These are phyloP conservation scores for Sarcophaga variegata DNA, from an alignment of 2,888 invertebrate species.

Conservation along the genomic window DNA sequence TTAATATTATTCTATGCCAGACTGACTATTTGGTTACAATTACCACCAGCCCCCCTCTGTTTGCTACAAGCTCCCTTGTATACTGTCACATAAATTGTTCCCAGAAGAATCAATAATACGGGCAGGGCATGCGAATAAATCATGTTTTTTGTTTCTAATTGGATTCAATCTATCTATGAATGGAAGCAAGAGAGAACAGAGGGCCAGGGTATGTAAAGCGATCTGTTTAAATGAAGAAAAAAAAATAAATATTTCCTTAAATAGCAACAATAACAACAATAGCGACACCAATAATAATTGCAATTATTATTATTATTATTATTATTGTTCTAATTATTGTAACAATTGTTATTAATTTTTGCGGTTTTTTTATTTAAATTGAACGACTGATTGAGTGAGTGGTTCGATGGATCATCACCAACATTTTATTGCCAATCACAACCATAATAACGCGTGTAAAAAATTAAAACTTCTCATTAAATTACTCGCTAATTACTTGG, in stretches of 20 bases:
- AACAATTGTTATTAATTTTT: neutral
- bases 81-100: neutral
- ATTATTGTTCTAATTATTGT: too few relatives aligned
- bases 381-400: neutral
- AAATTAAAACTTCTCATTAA: neutral
- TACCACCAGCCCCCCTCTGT: too few relatives aligned
- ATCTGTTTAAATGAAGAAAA: neutral
- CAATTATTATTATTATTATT: too few relatives aligned
- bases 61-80: neutral
- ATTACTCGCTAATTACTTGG: neutral
- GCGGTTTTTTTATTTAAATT: conserved; percentile 25
- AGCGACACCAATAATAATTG: too few relatives aligned
- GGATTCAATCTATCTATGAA: neutral
- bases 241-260: neutral
- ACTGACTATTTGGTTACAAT: too few relatives aligned
- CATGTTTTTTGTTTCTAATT: neutral
- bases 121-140: neutral
- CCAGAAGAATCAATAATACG: neutral
- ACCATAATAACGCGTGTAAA: neutral
- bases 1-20: too few relatives aligned
- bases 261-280: neutral
- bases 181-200: neutral
- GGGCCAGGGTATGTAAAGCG: neutral
- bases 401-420: neutral
- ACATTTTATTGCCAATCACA: neutral